Conservation (phyloP, 2,888 invertebrate species). For the Cephus pygmeus region DNA sequence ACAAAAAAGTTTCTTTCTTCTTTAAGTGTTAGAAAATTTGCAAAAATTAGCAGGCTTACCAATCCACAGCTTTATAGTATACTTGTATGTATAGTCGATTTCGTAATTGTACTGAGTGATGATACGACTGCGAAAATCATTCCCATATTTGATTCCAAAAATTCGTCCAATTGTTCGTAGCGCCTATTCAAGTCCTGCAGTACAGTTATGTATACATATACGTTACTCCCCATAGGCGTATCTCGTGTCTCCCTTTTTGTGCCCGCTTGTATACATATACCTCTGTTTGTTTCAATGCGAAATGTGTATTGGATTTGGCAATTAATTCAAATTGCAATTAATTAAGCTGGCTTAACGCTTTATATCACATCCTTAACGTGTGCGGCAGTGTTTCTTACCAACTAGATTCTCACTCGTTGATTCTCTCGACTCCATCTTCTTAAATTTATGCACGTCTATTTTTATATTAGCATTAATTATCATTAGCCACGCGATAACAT, state of each 20-base stretch:
- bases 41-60: conserved; percentile 41
- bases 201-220: neutral
- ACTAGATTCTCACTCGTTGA: conserved; percentile 17
- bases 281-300: neutral
- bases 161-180: neutral
- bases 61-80: conserved; percentile 5
- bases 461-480: neutral
- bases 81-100: neutral
- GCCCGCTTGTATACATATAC: neutral
- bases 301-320: neutral
- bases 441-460: neutral
- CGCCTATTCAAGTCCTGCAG: neutral
- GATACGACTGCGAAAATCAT: neutral
- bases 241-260: neutral
- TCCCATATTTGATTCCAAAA: neutral
- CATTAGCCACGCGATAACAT: neutral
- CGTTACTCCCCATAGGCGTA: neutral
- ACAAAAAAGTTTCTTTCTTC: conserved; percentile 39
- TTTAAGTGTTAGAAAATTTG: conserved; percentile 44
- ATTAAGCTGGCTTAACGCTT: conserved; percentile 45
- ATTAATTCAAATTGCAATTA: conserved; percentile 5
- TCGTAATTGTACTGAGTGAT: neutral
- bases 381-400: conserved; percentile 51
- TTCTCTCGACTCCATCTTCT: neutral
- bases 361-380: conserved; percentile 57